Base-by-base conservation (phyloP, 2,113 vertebrate genomes). In the Aspidoscelis tigris region DNA sequence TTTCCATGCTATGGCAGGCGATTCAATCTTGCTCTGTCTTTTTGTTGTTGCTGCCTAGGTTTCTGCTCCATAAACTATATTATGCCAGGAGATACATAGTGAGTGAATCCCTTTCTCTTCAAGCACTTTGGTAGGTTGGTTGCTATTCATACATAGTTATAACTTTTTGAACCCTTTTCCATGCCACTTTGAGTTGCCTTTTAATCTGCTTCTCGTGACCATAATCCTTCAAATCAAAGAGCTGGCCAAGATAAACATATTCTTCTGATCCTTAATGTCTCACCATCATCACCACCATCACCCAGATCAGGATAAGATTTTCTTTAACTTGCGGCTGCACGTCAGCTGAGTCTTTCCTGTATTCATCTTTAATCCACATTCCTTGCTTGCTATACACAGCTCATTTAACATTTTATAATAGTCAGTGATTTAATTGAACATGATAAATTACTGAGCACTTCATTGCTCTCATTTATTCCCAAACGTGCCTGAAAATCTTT, bases 201-300 rank as follows among this genome's bases (percentile, higher is more conserved):
- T 91, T 92, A 83, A 87, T 91, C 88, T 87, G 81, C 77, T 0
- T 4, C 84, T 80, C 78, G 69, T 86, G 84, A 84, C 80, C 9
- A 1, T 87, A 90, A 91, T 87, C 86, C 82, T 83, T 41, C 71
- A 88, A 89, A 88, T 87, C 87, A 90, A 92, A 91, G 86, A 82
- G 47, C 82, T 89, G 71, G 43, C 75, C 71, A 39, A 84, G 66
- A 90, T 88, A 85, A 92, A 89, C 84, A 53, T 50, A 83, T 84
- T 91, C 86, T 82, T 93, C 73, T 88, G 85, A 89, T 90, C 84
- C 88, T 88, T 86, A 68, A 74, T 86, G 71, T 69, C 86, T 89
- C 78, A 85, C 24, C 4, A 14, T 22, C 77, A 84, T 12, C 21
- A 24, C n/a, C 76, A 80, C 75, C 14, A 16, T 61, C 14, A 61